phyloP scores from a whole-genome alignment of 2,113 vertebrate species.

The Aphelocoma coerulescens region DNA sequence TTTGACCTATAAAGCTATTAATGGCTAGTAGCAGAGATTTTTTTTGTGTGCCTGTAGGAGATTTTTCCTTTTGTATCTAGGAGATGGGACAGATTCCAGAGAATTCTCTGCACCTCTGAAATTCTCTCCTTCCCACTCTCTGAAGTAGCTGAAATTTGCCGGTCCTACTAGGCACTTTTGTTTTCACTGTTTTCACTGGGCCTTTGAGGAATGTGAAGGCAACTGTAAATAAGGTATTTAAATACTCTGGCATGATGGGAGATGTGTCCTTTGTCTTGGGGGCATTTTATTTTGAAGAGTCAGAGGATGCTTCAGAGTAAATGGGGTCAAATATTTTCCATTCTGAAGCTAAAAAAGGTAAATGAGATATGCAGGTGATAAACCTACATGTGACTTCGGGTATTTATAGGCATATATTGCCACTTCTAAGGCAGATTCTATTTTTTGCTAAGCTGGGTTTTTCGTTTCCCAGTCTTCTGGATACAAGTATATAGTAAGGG shows the following conservation, averaged over 20 bases:
- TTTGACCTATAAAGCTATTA: background rate
- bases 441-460: background rate
- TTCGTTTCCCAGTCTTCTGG: background rate
- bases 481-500: background rate
- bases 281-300: background rate
- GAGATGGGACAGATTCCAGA: background rate
- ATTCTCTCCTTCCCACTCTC: constrained; percentile 14
- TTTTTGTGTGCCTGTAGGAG: background rate
- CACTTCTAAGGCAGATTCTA: background rate
- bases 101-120: background rate
- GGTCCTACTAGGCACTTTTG: background rate
- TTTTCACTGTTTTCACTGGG: background rate
- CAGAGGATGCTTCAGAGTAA: background rate
- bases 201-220: background rate
- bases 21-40: background rate
- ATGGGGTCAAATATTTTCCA: background rate
- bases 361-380: background rate
- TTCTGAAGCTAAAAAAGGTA: constrained; percentile 1
- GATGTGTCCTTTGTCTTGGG: background rate
- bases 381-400: background rate
- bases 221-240: background rate
- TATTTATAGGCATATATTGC: background rate
- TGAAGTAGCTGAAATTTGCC: background rate
- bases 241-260: background rate
- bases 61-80: background rate